Conservation (phyloP, 2,113 vertebrate genomes). For the Microtus ochrogaster region DNA sequence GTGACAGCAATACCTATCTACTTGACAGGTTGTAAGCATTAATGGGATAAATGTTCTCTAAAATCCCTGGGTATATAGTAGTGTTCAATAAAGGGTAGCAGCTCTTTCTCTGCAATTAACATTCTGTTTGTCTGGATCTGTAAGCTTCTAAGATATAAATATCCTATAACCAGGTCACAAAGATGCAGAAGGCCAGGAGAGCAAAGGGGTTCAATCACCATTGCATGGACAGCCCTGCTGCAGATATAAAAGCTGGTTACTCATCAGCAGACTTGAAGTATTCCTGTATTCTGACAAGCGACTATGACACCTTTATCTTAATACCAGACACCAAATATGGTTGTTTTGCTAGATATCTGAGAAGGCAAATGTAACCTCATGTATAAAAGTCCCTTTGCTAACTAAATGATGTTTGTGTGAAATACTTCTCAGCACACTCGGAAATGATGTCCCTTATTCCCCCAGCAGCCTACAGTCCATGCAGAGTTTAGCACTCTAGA, state of each 20-base stretch:
- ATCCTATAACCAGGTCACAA: neutral
- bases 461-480: neutral
- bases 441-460: neutral
- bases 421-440: slow-evolving; percentile 42
- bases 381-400: slow-evolving; percentile 28
- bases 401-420: slow-evolving; percentile 16
- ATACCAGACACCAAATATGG: neutral
- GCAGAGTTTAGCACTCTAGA: neutral
- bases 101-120: neutral
- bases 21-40: neutral
- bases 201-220: neutral
- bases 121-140: neutral
- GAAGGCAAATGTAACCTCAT: slow-evolving; percentile 11
- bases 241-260: neutral
- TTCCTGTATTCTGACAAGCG: neutral
- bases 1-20: neutral
- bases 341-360: slow-evolving; percentile 6
- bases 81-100: slow-evolving; percentile 1
- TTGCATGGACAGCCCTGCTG: neutral
- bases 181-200: neutral
- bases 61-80: neutral
- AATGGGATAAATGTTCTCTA: neutral
- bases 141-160: slow-evolving; percentile 17
- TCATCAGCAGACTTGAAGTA: neutral
- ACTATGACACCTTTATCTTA: neutral